Evolutionary conservation across 2,797 vertebrate genomes (phyloP).

Genomic region (Okamejei kenojei): DNA sequence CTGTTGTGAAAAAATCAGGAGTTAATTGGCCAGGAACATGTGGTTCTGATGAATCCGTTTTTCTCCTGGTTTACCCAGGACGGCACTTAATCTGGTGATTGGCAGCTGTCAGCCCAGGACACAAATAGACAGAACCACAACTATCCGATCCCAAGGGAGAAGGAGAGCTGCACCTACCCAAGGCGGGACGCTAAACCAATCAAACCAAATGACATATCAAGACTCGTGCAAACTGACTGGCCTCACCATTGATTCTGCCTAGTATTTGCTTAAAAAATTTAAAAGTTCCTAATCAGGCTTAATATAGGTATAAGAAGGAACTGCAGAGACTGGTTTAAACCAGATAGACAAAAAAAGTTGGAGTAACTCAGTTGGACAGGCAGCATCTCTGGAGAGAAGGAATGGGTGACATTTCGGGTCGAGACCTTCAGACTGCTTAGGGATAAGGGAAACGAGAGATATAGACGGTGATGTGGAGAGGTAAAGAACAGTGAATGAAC

Average conservation of each 20-base stretch:
- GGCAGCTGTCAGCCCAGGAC: conserved; percentile 1
- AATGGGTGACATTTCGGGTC: too few relatives aligned
- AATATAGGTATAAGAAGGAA: too few relatives aligned
- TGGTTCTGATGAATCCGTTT: conserved; percentile 7
- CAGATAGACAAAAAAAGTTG: too few relatives aligned
- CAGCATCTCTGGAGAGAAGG: too few relatives aligned
- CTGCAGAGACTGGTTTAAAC: too few relatives aligned
- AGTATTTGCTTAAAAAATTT: neutral
- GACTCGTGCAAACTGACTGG: neutral
- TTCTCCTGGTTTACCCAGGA: neutral
- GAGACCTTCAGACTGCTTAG: too few relatives aligned
- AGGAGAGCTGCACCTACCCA: neutral
- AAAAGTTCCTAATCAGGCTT: neutral
- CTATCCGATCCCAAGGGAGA: neutral
- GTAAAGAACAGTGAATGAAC: too few relatives aligned
- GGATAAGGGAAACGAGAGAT: too few relatives aligned
- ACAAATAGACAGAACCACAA: neutral
- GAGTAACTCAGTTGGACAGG: too few relatives aligned
- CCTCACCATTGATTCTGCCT: neutral
- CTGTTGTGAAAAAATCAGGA: conserved; percentile 7
- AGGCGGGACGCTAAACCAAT: neutral
- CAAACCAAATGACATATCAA: neutral
- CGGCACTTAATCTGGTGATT: conserved; percentile 3
- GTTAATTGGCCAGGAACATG: conserved; percentile 25
- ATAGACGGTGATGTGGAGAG: too few relatives aligned